Evolutionary conservation across 2,113 vertebrate genomes (phyloP), one percentile per base, ranked within the genome.

Genomic region (Protobothrops mucrosquamatus): DNA sequence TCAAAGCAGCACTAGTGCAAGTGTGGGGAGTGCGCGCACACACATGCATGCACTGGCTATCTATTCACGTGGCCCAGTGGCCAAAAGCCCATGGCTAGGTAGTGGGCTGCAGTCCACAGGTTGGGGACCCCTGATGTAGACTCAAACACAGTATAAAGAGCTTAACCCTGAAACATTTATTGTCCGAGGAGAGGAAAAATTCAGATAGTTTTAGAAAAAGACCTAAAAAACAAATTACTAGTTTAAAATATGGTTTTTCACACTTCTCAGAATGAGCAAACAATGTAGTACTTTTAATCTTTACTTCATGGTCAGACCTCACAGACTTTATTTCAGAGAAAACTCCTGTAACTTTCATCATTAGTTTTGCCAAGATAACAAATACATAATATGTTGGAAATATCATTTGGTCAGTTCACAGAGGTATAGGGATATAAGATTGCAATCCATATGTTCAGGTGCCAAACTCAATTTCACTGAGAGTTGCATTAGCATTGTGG

Each of bases 131-230:
- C 48, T 48, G 48, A 48, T 48, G 6, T 48, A 94, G 89, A 94
- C 89, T 57, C 1, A 12, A 90, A 90, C 15, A 15, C 59, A 46
- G 91, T 59, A 91, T 91, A 92, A 56, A 94, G 90, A 26, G 9
- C 22, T 57, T 90, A 93, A 87, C 91, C 88, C 92, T 48, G 85
- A 93, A 94, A 94, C n/a, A 4, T 48, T 94, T 94, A 92, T 92
- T 29, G 59, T 26, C 52, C 61, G 85, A 94, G 18, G 87, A 85
- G 54, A 48, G 51, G 51, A 46, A 88, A 59, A 85, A 52, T 94
- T 95, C 85, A 69, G 93, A 46, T 90, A 51, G 59, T 88, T 92
- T 92, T 85, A 89, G 88, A 39, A 92, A 86, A 51, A 90, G 57
- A 93, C 85, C 20, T 92, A 92, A 94, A 48, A 92, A 15, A 0